A percentile compares a stretch with the other conserved stretches of the same genome.
phyloP scores from a whole-genome alignment of 2,113 vertebrate species.

The Myrmecobius fasciatus region DNA sequence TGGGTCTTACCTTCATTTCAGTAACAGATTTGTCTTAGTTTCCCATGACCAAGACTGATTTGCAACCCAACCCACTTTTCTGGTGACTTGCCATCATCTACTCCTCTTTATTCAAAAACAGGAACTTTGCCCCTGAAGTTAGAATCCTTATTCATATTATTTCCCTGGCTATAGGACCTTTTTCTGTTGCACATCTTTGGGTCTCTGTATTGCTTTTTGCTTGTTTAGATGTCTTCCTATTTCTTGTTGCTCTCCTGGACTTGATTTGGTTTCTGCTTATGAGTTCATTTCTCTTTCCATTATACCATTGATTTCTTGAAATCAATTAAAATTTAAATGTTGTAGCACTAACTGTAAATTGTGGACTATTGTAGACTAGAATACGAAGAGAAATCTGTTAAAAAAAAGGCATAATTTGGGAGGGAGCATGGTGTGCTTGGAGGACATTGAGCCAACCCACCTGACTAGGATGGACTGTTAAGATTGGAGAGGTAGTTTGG shows the following conservation, averaged over 20 bases:
- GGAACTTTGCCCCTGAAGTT: not conserved
- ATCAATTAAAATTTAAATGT: too few species aligned
- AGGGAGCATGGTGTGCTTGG: not conserved
- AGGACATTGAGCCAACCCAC: not conserved
- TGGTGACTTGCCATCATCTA: not conserved
- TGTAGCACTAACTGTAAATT: too few species aligned
- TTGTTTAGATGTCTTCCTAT: not conserved
- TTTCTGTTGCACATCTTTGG: not conserved
- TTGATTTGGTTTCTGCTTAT: not conserved
- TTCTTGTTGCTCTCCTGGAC: not conserved
- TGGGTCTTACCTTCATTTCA: not conserved
- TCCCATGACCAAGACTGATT: not conserved
- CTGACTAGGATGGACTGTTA: conserved; percentile 1
- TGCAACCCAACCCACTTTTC: not conserved
- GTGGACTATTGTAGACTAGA: too few species aligned
- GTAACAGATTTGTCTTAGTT: not conserved
- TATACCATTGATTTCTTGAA: too few species aligned
- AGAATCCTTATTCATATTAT: not conserved
- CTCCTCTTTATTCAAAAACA: not conserved
- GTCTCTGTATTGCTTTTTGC: not conserved
- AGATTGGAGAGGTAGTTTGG: not conserved
- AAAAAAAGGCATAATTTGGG: not conserved
- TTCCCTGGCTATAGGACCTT: not conserved
- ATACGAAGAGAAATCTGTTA: too few species aligned
- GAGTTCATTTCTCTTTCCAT: too few species aligned